Conservation (phyloP, 1,140 invertebrate genomes). For the Bombus sibiricus region DNA sequence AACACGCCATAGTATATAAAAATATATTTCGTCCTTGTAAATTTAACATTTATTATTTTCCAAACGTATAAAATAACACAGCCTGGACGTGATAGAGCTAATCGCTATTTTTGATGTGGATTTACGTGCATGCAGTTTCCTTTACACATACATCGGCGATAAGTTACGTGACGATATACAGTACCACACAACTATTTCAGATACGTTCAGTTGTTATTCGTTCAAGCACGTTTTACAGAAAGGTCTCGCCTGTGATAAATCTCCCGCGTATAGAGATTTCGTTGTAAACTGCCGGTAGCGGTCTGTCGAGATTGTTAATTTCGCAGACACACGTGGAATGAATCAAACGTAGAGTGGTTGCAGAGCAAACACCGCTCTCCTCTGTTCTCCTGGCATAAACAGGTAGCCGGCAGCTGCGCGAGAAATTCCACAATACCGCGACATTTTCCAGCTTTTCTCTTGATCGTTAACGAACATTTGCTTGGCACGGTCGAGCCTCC, state of each 20-base stretch:
- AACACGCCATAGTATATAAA: not conserved
- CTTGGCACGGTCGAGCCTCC: too few relatives aligned
- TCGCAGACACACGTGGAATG: slow-evolving; percentile 27
- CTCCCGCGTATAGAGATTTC: slow-evolving; percentile 5
- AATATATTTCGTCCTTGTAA: not conserved
- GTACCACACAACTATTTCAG: not conserved
- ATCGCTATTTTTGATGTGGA: not conserved
- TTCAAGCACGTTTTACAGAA: slow-evolving; percentile 17
- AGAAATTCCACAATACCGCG: not conserved
- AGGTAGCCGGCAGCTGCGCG: not conserved
- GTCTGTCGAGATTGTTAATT: slow-evolving; percentile 45
- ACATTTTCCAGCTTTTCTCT: not conserved
- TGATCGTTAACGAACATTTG: not conserved
- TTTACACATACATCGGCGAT: not conserved
- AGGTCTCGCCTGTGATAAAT: slow-evolving; percentile 33
- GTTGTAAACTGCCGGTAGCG: slow-evolving; percentile 28
- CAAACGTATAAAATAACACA: not conserved
- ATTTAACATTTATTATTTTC: not conserved
- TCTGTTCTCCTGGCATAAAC: not conserved
- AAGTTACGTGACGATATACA: not conserved
- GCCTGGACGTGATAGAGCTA: too few relatives aligned
- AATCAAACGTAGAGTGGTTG: slow-evolving; percentile 17
- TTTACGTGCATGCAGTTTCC: not conserved
- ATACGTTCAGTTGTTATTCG: slow-evolving; percentile 5
- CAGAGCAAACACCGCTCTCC: not conserved